Base-by-base conservation (phyloP, 1,140 invertebrate genomes). In the Diachasmimorpha longicaudata region DNA sequence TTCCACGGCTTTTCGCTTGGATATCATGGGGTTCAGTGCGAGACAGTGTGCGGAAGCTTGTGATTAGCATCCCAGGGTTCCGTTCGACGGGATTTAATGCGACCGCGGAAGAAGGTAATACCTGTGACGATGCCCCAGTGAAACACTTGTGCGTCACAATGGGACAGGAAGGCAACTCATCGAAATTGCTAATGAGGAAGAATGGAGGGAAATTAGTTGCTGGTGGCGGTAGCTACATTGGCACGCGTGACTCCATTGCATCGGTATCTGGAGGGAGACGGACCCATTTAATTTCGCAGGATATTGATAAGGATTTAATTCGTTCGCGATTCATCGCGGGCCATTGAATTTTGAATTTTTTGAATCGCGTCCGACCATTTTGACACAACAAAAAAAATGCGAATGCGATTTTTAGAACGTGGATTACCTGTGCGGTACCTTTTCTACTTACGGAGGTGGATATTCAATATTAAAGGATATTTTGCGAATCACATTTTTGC, bases 121-220 rank as follows among this genome's bases (percentile, higher is more conserved):
- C 21, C 58, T 25, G 58, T 31, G 58, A 63, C 23, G 19, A 31
- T 68, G 66, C 66, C 66, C 66, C 66, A 68, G 36, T 68, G 66
- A 68, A 68, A 68, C 36, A 68, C 66, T 68, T 68, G 16, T 68
- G n/a, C 66, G 36, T 68, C 36, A 68, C 66, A 68, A 68, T 68
- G 36, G 36, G 66, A 68, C 66, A 68, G 31, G 31, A 68, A 37
- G 23, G 31, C 16, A 39, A 16, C 36, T 68, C 66, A 68, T 68
- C 66, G 31, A 68, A 31, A 68, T 68, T 37, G 36, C 66, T n/a
- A 68, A 68, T 68, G n/a, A 37, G 8, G 25, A 14, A 10, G 23
- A 31, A 31, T 31, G 25, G 19, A 16, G 10, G 23, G 58, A 66
- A 66, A 66, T 25, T 25, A 25, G 25, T 25, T 13, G 25, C 21